Evolutionary conservation across 2,113 vertebrate species (phyloP).

Genomic region (Nipponia nippon): DNA sequence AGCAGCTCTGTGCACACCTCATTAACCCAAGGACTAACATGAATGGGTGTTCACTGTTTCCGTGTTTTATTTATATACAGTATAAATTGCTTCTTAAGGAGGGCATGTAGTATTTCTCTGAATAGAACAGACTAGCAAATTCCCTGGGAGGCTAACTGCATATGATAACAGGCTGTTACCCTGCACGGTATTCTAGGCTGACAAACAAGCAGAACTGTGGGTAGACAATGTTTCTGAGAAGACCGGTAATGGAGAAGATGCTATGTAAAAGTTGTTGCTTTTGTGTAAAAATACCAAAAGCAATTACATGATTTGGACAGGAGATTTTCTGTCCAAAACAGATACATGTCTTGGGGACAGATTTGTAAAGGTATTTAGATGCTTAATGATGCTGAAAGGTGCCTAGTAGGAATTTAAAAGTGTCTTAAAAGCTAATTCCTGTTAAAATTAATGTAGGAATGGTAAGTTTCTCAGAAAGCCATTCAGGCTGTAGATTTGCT

Average conservation of each 20-base stretch:
- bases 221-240: not conserved
- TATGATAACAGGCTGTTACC: not conserved
- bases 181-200: not conserved
- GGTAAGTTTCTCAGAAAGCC: not conserved
- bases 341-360: not conserved
- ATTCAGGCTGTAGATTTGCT: not conserved
- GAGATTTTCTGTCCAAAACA: not conserved
- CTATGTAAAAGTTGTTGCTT: not conserved
- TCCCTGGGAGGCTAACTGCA: not conserved
- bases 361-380: not conserved
- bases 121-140: not conserved
- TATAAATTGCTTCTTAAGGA: not conserved
- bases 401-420: not conserved
- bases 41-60: not conserved
- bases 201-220: not conserved
- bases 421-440: not conserved
- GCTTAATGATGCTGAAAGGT: not conserved
- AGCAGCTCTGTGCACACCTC: not conserved
- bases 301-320: not conserved
- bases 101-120: not conserved
- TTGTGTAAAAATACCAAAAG: not conserved
- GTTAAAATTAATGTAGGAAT: not conserved
- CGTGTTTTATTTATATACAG: not conserved
- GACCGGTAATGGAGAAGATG: not conserved
- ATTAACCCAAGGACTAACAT: not conserved